Base-by-base conservation (phyloP, 1,140 invertebrate species). In the Neodiprion virginianus region DNA sequence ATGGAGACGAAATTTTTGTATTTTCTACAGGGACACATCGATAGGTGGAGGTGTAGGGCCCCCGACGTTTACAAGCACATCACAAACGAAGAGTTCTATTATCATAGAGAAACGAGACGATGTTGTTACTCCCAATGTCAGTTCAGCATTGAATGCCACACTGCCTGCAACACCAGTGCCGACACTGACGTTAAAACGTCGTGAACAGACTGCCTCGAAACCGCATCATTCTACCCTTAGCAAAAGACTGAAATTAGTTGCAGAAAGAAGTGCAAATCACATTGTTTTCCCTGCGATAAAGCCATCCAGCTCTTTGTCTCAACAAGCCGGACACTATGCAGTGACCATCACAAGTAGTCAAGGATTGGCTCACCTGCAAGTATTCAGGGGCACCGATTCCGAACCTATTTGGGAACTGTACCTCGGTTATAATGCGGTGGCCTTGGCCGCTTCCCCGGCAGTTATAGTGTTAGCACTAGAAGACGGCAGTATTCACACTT, bases 91-190 rank as follows among this genome's bases (percentile, higher is more conserved):
- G 85, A 96, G 94, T 81, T 92, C 93, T 66, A 97, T 97, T 77
- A 89, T 95, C 7, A 93, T 97, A 48, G 96, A 97, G 85, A 93
- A 93, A 79, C 90, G 94, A 40, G 93, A 96, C 78, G 93, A 94
- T 78, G 91, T 94, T 28, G 89, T 92, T 28, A 89, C 90, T 50
- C 92, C 92, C 10, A 93, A 93, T 80, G 91, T 93, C 23, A 91
- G 89, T 79, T 89, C 91, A 70, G 88, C 89, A 70, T 84, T 89
- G n/a, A 90, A 88, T 40, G 78, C 86, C 12, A 21, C 79, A 1
- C 72, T 81, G 40, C 75, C 76, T 8, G 81, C 81, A 28, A 68
- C 80, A 3, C 67, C 82, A 17, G 76, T 78, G 7, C 80, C 83
- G 1, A 73, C 82, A 1, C 66, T 83, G n/a, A 85, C 84, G 0